phyloP scores from a whole-genome alignment of 2,797 vertebrate species.

The Ctenochaetus hawaiiensis region DNA sequence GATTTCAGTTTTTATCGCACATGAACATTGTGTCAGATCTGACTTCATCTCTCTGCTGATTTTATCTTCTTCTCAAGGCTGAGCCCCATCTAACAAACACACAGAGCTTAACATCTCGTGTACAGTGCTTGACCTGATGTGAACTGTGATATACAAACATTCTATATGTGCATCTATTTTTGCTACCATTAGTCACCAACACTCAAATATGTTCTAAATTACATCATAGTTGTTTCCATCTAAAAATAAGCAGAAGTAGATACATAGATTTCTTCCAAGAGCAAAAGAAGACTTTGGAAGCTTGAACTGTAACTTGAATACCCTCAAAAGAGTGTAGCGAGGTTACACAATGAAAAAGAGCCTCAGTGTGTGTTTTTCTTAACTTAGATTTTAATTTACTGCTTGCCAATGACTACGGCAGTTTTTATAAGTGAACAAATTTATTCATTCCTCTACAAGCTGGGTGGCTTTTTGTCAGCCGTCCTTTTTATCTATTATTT shows the following conservation, averaged over 20 bases:
- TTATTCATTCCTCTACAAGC: not conserved
- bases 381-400: not conserved
- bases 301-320: not conserved
- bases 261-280: no score
- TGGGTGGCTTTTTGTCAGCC: not conserved
- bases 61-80: not conserved
- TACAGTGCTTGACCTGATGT: not conserved
- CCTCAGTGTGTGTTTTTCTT: not conserved
- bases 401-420: not conserved
- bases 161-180: no score
- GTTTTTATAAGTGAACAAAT: not conserved
- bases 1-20: conserved; percentile 7
- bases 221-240: no score
- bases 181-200: not conserved
- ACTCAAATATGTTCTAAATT: not conserved
- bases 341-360: not conserved
- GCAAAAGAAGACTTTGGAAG: not conserved
- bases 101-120: not conserved
- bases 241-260: not conserved
- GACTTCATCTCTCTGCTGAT: not conserved
- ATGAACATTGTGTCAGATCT: not conserved
- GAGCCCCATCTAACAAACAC: not conserved
- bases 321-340: not conserved
- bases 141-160: not conserved
- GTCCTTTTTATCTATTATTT: not conserved